Conservation (phyloP, 2,888 invertebrate species). For the Caradrina clavipalpis region DNA sequence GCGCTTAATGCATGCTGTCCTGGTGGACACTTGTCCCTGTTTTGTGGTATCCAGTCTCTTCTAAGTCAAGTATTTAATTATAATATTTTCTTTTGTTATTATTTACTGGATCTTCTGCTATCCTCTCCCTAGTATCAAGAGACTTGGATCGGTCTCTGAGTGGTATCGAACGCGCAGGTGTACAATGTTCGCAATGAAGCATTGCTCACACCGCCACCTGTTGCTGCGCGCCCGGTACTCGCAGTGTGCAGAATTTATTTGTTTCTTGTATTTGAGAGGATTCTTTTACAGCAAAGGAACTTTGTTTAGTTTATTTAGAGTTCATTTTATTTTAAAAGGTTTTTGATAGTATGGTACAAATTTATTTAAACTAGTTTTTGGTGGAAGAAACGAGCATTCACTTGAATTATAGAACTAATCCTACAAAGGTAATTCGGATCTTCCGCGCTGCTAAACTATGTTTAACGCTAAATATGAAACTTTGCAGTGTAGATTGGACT, state of each 20-base stretch:
- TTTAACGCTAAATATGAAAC: neutral
- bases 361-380: neutral
- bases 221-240: slow-evolving; percentile 57
- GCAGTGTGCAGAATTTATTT: slow-evolving; percentile 52
- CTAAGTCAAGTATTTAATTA: too few species aligned
- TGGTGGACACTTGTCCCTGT: too few species aligned
- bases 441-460: neutral
- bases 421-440: neutral
- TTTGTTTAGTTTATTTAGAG: slow-evolving; percentile 31
- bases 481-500: neutral
- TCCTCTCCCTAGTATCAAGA: neutral
- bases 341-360: neutral
- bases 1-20: too few species aligned
- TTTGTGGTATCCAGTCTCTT: too few species aligned
- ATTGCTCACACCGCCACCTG: slow-evolving; percentile 61
- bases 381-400: neutral
- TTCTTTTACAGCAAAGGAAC: slow-evolving; percentile 18
- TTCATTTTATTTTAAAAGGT: slow-evolving; percentile 17
- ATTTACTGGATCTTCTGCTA: slow-evolving; percentile 17
- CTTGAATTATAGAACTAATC: slow-evolving; percentile 1
- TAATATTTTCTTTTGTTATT: neutral
- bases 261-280: slow-evolving; percentile 46
- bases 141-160: slow-evolving; percentile 46
- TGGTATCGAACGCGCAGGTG: slow-evolving; percentile 63
- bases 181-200: slow-evolving; percentile 43